Evolutionary conservation across 2,888 invertebrate genomes (phyloP).

Genomic region (Leptopilina myrica): DNA sequence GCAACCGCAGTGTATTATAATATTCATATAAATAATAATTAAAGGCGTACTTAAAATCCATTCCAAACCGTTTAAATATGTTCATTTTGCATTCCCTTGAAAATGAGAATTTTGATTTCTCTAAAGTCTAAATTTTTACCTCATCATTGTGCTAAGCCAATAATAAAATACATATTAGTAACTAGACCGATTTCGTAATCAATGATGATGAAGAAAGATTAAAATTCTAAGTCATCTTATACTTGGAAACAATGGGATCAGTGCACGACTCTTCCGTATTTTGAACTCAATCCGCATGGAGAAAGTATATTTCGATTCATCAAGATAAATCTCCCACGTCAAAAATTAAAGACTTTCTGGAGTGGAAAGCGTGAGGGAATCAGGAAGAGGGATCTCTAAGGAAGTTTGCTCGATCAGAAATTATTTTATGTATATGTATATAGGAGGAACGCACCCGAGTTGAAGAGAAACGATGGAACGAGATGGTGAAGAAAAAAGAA

Average conservation of each 20-base stretch:
- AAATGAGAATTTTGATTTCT: too few relatives aligned
- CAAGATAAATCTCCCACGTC: background rate
- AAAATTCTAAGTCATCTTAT: too few relatives aligned
- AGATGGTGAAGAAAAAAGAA: background rate
- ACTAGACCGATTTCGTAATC: too few relatives aligned
- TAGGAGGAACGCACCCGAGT: slow-evolving; percentile 10
- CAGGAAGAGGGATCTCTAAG: slow-evolving; percentile 39
- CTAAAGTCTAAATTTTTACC: too few relatives aligned
- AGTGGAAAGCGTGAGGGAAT: slow-evolving; percentile 41
- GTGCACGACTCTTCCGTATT: background rate
- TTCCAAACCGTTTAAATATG: too few relatives aligned
- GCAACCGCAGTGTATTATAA: too few relatives aligned
- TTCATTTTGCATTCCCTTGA: too few relatives aligned
- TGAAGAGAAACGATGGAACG: slow-evolving; percentile 45
- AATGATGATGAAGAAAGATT: too few relatives aligned
- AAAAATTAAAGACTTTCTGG: background rate
- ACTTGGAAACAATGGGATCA: slow-evolving; percentile 4
- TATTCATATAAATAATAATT: too few relatives aligned
- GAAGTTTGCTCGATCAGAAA: slow-evolving; percentile 32
- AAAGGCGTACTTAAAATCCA: too few relatives aligned
- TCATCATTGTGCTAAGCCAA: too few relatives aligned
- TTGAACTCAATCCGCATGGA: background rate
- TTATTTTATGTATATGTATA: background rate
- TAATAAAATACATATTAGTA: too few relatives aligned
- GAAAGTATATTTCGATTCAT: background rate